phyloP scores from a whole-genome alignment of 1,140 invertebrate genomes.

The Trinorchestia longiramus region DNA sequence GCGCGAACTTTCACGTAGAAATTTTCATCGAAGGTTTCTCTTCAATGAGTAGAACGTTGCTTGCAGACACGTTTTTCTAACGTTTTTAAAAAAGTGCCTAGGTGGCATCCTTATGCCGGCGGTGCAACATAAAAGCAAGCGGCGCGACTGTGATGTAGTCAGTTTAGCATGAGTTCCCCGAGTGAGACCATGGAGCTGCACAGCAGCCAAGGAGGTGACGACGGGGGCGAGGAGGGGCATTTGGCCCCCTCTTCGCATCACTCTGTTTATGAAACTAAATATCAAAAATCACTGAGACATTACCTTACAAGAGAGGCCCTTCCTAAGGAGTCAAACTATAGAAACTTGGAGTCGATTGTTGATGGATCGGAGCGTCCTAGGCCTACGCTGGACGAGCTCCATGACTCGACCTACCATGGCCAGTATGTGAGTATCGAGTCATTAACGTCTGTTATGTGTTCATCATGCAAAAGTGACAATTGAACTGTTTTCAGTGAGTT shows the following conservation, averaged over 20 bases:
- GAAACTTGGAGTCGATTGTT: conserved; percentile 59
- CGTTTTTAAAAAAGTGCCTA: neutral
- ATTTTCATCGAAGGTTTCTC: neutral
- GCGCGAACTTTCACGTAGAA: neutral
- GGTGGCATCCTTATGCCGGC: neutral
- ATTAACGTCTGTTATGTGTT: neutral
- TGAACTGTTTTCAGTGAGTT: too few relatives aligned
- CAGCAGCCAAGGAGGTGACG: conserved; percentile 42
- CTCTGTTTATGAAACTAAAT: conserved; percentile 59
- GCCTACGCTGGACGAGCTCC: conserved; percentile 62
- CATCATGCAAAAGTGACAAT: too few relatives aligned
- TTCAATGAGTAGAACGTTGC: neutral
- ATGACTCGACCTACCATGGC: conserved; percentile 58
- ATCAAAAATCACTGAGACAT: conserved; percentile 58
- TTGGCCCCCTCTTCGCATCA: conserved; percentile 27
- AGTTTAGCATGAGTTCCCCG: conserved; percentile 4
- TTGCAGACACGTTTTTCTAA: neutral
- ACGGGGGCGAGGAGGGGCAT: conserved; percentile 28
- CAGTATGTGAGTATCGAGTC: conserved; percentile 24
- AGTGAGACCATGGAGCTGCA: conserved; percentile 37
- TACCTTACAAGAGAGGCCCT: conserved; percentile 59
- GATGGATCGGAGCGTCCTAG: conserved; percentile 55
- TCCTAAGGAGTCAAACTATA: conserved; percentile 59
- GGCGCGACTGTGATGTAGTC: neutral
- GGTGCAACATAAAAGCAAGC: conserved; percentile 20